Base-by-base conservation (phyloP, 2,797 vertebrate species). In the Halcyon badia region DNA sequence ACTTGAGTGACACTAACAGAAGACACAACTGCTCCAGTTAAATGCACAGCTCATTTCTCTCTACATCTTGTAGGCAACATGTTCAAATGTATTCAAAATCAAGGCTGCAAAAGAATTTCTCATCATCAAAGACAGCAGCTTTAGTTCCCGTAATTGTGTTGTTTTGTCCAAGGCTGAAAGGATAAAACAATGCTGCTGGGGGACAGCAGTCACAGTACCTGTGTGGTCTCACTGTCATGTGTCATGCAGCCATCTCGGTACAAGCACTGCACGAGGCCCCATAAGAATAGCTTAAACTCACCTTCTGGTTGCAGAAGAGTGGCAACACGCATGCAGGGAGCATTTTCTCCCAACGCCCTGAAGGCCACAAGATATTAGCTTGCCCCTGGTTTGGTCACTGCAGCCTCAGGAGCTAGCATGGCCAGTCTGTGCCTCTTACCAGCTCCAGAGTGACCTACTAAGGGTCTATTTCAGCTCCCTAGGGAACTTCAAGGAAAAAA, bases 51-150 rank as follows among this genome's bases (percentile, higher is more conserved):
- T 96, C 90, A 78, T 90, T 96, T 93, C 83, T 97, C 71, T 90
- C 91, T 97, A 83, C 78, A 31, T 89, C 71, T 92, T 96, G 92
- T 95, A 94, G 94, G 86, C 88, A 93, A 75, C 83, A 62, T 93
- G 89, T 93, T 96, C 93, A 94, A 92, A 92, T 87, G 49, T 72
- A 96, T 89, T 97, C 90, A 85, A 89, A 92, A 95, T 92, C 83
- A 93, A 96, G 93, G 19, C 92, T 83, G 78, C 57, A 78, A 91
- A 83, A 89, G 78, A 85, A 78, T 78, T 94, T 90, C 81, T 92
- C 88, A 93, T 93, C 78, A 65, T 89, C 64, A 73, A 73, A 97
- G 93, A 94, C 94, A 96, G 91, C 61, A 89, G 52, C 83, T 94
- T 92, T 87, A 68, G 86, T 90, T 96, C 61, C 73, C 5, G 0